phyloP scores from a whole-genome alignment of 1,140 invertebrate species.

The Drosophila jambulina region DNA sequence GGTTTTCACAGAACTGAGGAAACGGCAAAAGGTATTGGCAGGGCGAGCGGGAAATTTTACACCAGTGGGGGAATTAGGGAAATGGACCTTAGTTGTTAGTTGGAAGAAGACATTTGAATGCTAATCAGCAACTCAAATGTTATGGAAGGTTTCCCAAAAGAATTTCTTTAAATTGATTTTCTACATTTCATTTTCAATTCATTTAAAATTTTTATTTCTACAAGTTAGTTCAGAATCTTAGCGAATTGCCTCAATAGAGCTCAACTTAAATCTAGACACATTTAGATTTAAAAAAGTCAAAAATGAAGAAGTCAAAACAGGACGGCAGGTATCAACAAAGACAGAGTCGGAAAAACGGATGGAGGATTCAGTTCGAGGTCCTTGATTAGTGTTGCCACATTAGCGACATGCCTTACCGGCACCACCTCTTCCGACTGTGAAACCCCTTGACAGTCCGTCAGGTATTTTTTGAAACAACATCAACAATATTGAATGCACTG shows the following conservation, averaged over 20 bases:
- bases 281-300: neutral
- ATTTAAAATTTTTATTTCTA: neutral
- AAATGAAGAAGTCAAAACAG: neutral
- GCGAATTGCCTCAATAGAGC: neutral
- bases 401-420: constrained; percentile 26
- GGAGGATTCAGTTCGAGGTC: constrained; percentile 38
- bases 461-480: constrained; percentile 65
- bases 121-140: neutral
- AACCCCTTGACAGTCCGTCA: constrained; percentile 46
- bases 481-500: constrained; percentile 63
- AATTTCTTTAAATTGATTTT: too few relatives aligned
- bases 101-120: neutral
- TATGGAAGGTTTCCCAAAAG: too few relatives aligned
- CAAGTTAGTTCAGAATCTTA: neutral
- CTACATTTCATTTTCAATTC: neutral
- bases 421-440: neutral
- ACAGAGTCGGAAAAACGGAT: neutral
- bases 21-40: constrained; percentile 2
- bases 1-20: constrained; percentile 4
- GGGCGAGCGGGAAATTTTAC: neutral
- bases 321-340: constrained; percentile 30
- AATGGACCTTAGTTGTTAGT: neutral
- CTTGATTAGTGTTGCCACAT: constrained; percentile 62
- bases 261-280: neutral
- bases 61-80: neutral